Conservation (phyloP, 2,797 vertebrate genomes). For the Sebastes iracundus region DNA sequence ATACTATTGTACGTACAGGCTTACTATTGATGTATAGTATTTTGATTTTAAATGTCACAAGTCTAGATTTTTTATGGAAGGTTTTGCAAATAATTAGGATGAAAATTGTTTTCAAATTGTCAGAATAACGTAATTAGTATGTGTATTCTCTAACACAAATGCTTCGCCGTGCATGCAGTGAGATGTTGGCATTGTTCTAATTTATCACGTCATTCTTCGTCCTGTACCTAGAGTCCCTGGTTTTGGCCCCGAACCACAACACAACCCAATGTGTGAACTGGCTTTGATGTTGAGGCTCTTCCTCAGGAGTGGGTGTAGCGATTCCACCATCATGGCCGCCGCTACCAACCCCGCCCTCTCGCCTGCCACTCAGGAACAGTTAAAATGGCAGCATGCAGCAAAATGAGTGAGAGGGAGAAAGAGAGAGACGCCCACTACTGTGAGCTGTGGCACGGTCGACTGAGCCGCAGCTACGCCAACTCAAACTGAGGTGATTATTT, state of each 20-base stretch:
- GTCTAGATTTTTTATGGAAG: background rate
- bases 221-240: background rate
- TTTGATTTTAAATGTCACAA: background rate
- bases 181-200: background rate
- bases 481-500: conserved; percentile 57
- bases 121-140: background rate
- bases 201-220: background rate
- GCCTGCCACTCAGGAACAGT: conserved; percentile 73
- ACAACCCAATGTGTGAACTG: conserved; percentile 33
- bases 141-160: background rate
- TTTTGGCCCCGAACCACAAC: conserved; percentile 38
- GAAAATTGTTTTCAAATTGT: background rate
- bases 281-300: conserved; percentile 65
- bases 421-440: conserved; percentile 67
- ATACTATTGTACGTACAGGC: background rate
- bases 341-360: conserved; percentile 69
- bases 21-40: background rate
- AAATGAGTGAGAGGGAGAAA: conserved; percentile 71
- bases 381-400: conserved; percentile 74
- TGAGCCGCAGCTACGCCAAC: conserved; percentile 58
- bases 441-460: conserved; percentile 53
- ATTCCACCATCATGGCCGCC: conserved; percentile 70
- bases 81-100: background rate
- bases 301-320: conserved; percentile 67
- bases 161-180: background rate